Conservation (phyloP, 1,140 invertebrate species). For the Bombus sibiricus region DNA sequence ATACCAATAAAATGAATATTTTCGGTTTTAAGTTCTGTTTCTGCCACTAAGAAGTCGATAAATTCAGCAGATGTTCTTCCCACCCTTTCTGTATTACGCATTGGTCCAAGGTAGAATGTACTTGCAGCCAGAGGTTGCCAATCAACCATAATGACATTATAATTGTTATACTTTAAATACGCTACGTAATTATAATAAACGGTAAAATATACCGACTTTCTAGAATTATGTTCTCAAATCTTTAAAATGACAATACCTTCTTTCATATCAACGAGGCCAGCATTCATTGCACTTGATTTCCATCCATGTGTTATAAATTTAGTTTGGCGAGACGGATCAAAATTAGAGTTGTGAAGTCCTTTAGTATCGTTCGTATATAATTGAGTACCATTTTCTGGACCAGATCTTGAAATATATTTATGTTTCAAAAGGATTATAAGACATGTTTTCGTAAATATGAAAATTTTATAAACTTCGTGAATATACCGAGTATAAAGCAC, state of each 20-base stretch:
- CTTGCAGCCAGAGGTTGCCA: slow-evolving; percentile 86
- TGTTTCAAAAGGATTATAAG: background rate
- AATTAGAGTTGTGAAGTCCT: slow-evolving; percentile 79
- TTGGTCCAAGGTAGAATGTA: slow-evolving; percentile 86
- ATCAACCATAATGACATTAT: slow-evolving; percentile 87
- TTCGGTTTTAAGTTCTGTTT: slow-evolving; percentile 82
- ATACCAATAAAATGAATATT: slow-evolving; percentile 86
- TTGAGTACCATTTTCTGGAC: slow-evolving; percentile 72
- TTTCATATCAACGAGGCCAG: slow-evolving; percentile 73
- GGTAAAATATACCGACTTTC: background rate
- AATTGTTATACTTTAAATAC: slow-evolving; percentile 84
- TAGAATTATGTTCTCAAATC: background rate
- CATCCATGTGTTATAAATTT: slow-evolving; percentile 90
- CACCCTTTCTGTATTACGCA: slow-evolving; percentile 85
- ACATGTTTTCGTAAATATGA: slow-evolving; percentile 3
- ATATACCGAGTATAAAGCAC: slow-evolving; percentile 78
- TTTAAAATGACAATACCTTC: slow-evolving; percentile 68
- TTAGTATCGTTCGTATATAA: slow-evolving; percentile 72
- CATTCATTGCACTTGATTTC: slow-evolving; percentile 83
- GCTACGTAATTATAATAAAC: slow-evolving; percentile 75
- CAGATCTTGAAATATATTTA: slow-evolving; percentile 70
- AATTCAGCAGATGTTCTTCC: slow-evolving; percentile 85
- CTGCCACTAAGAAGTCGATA: slow-evolving; percentile 83
- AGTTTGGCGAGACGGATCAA: slow-evolving; percentile 84
- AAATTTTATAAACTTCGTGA: background rate